Conservation (phyloP, 2,888 invertebrate species). For the Apotomis capreana region DNA sequence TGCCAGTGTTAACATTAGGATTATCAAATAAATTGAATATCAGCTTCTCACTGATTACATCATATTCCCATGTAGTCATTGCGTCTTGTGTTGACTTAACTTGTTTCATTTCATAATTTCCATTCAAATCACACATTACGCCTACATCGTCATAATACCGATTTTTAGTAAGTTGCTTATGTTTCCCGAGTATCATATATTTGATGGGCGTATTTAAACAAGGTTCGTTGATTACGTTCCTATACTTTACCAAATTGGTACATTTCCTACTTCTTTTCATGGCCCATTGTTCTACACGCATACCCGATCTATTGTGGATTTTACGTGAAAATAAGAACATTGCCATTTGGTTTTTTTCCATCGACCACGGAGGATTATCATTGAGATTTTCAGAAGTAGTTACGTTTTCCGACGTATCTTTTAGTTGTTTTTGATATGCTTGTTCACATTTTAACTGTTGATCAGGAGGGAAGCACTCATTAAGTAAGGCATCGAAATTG, state of each 20-base stretch:
- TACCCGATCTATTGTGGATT: conserved; percentile 41
- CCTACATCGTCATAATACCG: conserved; percentile 27
- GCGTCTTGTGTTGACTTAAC: conserved; percentile 55
- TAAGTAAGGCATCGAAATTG: not conserved
- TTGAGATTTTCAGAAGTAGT: not conserved
- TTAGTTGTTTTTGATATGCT: not conserved
- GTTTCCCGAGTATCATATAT: conserved; percentile 62
- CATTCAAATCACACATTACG: conserved; percentile 46
- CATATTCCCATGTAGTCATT: conserved; percentile 56
- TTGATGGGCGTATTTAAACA: conserved; percentile 59
- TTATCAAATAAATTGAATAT: conserved; percentile 59
- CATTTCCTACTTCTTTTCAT: conserved; percentile 70
- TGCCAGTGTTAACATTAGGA: conserved; percentile 40
- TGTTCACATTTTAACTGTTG: not conserved
- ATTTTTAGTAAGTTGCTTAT: conserved; percentile 49
- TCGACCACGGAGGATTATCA: conserved; percentile 39
- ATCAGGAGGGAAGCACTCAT: not conserved
- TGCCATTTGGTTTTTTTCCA: conserved; percentile 49
- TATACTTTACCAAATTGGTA: conserved; percentile 71
- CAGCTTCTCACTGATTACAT: conserved; percentile 64
- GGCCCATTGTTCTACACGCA: conserved; percentile 37
- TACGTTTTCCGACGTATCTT: not conserved
- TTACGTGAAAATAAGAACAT: conserved; percentile 60
- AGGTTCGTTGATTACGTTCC: conserved; percentile 63
- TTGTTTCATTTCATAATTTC: conserved; percentile 47